A percentile compares a stretch with the other conserved stretches of the same genome.
Evolutionary conservation across 2,113 vertebrate species (phyloP).

Genomic region (Sinosuthora webbiana): DNA sequence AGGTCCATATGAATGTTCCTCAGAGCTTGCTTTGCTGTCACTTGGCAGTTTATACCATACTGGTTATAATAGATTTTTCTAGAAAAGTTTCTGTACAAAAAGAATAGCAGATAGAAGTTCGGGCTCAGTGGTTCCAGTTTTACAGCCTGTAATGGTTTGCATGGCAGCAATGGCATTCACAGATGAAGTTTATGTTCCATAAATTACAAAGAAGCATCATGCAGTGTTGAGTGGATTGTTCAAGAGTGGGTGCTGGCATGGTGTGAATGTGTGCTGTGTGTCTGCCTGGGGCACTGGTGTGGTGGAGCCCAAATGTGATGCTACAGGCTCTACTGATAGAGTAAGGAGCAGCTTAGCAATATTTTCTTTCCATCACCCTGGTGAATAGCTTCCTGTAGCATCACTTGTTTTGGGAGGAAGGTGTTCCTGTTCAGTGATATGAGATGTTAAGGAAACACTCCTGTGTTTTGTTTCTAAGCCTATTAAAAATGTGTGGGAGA

Average conservation of each 20-base stretch:
- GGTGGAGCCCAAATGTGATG: neutral
- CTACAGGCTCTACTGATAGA: neutral
- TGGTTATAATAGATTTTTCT: neutral
- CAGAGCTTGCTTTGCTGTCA: neutral
- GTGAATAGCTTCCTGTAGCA: neutral
- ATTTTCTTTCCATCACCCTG: neutral
- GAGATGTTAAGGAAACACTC: neutral
- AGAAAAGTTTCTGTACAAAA: neutral
- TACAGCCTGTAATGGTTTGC: neutral
- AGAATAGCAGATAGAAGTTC: neutral
- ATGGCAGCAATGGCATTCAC: neutral
- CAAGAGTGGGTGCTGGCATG: neutral
- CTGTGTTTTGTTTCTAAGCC: neutral
- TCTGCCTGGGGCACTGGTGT: neutral
- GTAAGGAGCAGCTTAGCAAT: neutral
- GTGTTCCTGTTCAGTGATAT: neutral
- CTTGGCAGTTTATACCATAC: neutral
- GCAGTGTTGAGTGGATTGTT: neutral
- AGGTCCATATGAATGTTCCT: neutral
- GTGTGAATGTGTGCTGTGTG: neutral
- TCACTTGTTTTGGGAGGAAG: neutral
- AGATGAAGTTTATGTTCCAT: neutral
- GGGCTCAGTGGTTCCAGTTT: neutral
- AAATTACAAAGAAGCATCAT: neutral
- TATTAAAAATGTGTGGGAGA: neutral